Evolutionary conservation across 2,797 vertebrate species (phyloP).

Genomic region (Peromyscus attwateri): DNA sequence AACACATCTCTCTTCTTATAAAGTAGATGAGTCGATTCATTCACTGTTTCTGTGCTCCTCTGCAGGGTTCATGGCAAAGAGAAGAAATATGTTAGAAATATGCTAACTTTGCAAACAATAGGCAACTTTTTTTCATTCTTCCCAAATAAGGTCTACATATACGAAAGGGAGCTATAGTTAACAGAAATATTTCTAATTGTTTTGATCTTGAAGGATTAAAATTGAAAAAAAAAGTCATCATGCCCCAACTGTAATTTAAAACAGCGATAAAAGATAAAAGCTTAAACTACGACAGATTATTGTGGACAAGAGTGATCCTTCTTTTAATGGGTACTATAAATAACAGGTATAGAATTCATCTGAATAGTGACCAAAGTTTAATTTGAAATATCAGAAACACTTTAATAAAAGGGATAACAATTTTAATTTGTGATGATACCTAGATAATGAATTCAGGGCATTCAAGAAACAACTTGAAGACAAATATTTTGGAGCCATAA

Average conservation of each 20-base stretch:
- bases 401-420: neutral
- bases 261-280: neutral
- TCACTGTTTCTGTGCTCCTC: neutral
- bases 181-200: neutral
- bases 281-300: neutral
- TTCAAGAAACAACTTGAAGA: neutral
- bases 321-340: neutral
- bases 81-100: neutral
- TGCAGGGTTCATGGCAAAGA: neutral
- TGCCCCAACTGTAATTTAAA: neutral
- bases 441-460: constrained; percentile 37
- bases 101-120: constrained; percentile 33
- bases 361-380: constrained; percentile 35
- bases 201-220: neutral
- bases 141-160: neutral
- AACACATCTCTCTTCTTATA: neutral
- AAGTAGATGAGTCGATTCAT: neutral
- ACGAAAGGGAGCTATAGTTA: neutral
- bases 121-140: neutral
- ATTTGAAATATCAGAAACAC: constrained; percentile 30
- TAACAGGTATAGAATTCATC: neutral
- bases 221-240: neutral
- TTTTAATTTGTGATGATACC: neutral
- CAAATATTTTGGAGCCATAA: no score
- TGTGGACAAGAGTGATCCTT: neutral